Evolutionary conservation across 2,797 vertebrate genomes (phyloP).

Genomic region (Phoxinus dragarum): DNA sequence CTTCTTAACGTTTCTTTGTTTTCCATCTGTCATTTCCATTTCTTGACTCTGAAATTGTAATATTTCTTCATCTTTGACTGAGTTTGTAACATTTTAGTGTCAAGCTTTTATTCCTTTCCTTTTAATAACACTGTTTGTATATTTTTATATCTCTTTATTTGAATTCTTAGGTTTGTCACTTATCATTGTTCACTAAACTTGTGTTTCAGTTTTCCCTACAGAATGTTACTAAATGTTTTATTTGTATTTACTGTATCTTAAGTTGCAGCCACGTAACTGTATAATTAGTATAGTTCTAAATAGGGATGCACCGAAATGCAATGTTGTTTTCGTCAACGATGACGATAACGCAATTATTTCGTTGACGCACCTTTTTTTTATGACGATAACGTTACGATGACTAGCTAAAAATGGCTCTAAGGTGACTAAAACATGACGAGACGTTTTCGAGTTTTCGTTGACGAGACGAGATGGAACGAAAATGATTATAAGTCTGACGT

Average conservation of each 20-base stretch:
- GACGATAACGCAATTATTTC: too few relatives aligned
- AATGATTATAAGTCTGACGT: too few relatives aligned
- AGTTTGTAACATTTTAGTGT: neutral
- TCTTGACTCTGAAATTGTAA: neutral
- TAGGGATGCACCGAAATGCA: too few relatives aligned
- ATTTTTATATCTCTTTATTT: neutral
- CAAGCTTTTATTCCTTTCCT: neutral
- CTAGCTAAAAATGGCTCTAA: too few relatives aligned
- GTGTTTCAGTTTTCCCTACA: neutral
- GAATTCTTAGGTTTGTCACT: neutral
- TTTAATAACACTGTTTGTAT: neutral
- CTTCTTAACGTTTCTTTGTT: constrained; percentile 6
- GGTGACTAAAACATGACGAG: too few relatives aligned
- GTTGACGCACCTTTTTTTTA: too few relatives aligned
- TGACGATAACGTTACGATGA: too few relatives aligned
- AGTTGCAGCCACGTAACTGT: neutral
- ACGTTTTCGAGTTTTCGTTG: too few relatives aligned
- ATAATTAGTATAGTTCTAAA: neutral
- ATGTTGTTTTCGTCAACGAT: too few relatives aligned
- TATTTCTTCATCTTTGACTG: neutral
- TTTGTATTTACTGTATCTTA: neutral
- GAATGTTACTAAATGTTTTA: neutral
- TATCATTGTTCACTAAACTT: neutral
- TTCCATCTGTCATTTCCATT: neutral
- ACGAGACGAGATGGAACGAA: too few relatives aligned